These are phyloP conservation scores for Crenichthys baileyi DNA, from an alignment of 2,797 vertebrate genomes.

Conservation along the genomic window DNA sequence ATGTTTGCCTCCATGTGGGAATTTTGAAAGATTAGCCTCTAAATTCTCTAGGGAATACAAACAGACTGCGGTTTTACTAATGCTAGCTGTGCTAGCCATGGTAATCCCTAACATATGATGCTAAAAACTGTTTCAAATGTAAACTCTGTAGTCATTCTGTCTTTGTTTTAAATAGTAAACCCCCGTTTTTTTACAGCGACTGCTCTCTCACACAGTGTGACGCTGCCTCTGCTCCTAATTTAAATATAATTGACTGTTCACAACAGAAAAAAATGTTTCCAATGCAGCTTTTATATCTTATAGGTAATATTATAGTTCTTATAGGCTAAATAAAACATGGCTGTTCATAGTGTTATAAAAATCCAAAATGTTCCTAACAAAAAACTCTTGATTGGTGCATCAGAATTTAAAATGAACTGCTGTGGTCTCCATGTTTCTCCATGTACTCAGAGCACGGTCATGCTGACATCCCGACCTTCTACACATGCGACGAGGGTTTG, in stretches of 20 bases:
- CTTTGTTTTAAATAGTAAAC: not conserved
- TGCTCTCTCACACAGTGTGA: not conserved
- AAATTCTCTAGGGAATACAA: not conserved
- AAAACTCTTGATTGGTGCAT: no score
- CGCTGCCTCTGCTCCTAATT: not conserved
- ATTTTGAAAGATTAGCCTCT: no score
- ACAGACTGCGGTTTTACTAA: not conserved
- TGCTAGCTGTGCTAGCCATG: not conserved
- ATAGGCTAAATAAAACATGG: not conserved
- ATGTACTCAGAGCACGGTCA: constrained; percentile 84
- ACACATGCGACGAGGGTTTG: constrained; percentile 95
- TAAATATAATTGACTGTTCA: not conserved
- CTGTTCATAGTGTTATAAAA: not conserved
- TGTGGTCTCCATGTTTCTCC: not conserved
- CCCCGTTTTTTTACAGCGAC: not conserved
- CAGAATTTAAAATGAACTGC: not conserved
- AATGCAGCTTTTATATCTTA: not conserved
- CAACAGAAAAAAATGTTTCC: not conserved
- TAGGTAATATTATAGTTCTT: not conserved
- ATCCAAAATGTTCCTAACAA: no score
- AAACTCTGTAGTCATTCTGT: not conserved
- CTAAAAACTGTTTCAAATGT: not conserved
- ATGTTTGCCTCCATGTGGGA: no score
- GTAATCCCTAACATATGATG: not conserved
- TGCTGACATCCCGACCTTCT: constrained; percentile 89